Base-by-base conservation (phyloP, 2,113 vertebrate species). In the Cololabis saira region DNA sequence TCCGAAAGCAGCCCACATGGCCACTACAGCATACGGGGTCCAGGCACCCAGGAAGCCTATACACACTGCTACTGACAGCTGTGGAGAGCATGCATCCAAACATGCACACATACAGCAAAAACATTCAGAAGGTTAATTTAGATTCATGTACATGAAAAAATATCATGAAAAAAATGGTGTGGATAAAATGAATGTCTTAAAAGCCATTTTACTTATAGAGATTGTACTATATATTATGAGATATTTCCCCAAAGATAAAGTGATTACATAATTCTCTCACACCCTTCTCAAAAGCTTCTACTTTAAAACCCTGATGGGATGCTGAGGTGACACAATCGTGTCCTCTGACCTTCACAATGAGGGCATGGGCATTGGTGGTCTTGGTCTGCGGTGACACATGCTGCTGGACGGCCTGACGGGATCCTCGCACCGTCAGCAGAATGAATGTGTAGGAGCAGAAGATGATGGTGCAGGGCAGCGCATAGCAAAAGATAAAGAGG, bases 401-500 rank as follows among this genome's bases (percentile, higher is more conserved):
- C 80, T 93, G 93, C 88, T 89, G 85, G 47, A 96, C 53, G 0
- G 94, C 94, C 74, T 93, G 86, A 1, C 64, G 88, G 1, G 95
- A 94, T 17, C 76, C 90, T 8, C 89, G 85, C 85, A 95, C 93
- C 0, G 86, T 94, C 90, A 94, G 78, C 78, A 94, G 91, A 63
- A 96, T 94, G 86, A 90, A 94, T 0, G 90, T 75, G 85, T 95
- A 94, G 78, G 95, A 96, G 62, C 78, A 30, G 44, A 95, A 84
- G 90, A 95, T 95, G 81, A 95, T 61, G 56, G 92, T 62, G 89
- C 94, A 95, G 63, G 95, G 95, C 16, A 95, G 79, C 0, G 93
- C 82, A 56, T 95, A 96, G 86, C 95, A 95, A 86, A 95, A 95
- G 78, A 95, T 1, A 66, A 95, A 91, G 65, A 96, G 94, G 80